Evolutionary conservation across 2,888 invertebrate genomes (phyloP), one percentile per base, ranked within the genome.

Genomic region (Sturmia bella): DNA sequence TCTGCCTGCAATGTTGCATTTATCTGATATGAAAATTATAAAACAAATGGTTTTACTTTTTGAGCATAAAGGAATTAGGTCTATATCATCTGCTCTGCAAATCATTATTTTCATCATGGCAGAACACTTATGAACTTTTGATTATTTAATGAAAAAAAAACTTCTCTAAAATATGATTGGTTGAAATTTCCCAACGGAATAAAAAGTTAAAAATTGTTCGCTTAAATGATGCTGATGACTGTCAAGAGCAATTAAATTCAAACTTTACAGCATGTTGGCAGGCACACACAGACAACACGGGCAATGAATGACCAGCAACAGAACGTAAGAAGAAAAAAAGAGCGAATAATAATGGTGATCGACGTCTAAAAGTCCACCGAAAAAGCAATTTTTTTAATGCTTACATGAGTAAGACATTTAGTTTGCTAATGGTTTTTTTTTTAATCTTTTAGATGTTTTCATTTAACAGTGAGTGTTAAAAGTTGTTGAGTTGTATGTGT

Each of bases 161-260:
- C 3, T 32, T 32, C 7, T 1, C 7, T 32, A 27, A 32, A 9
- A 5, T 39, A n/a, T 78, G 72, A 78, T 78, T 72, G 78, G 70
- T 66, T 72, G 11, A 19, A 19, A 63, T 63, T 63, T 52, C 12
- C 21, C 52, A 57, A 52, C 11, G 32, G 0, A 11, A 85, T 84
- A 86, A 85, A 48, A 24, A 32, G 13, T 27, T 11, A 39, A 27
- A 56, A 45, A 19, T n/a, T 5, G 2, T 17, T 43, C 6, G 52
- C 57, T 43, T 52, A 68, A 48, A 56, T 52, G 43, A 75, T 59
- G 68, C 43, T 87, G 88, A 89, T 89, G 89, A 89, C 87, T 89
- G 88, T 89, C 89, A 88, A 87, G 87, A 89, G 88, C 87, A 89
- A 89, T 89, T 89, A 89, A 89, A 89, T 87, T 86, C 89, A 87